A percentile compares a stretch with the other conserved stretches of the same genome.
These are phyloP conservation scores for Thomomys bottae DNA, from an alignment of 2,113 vertebrate genomes.

Conservation along the genomic window DNA sequence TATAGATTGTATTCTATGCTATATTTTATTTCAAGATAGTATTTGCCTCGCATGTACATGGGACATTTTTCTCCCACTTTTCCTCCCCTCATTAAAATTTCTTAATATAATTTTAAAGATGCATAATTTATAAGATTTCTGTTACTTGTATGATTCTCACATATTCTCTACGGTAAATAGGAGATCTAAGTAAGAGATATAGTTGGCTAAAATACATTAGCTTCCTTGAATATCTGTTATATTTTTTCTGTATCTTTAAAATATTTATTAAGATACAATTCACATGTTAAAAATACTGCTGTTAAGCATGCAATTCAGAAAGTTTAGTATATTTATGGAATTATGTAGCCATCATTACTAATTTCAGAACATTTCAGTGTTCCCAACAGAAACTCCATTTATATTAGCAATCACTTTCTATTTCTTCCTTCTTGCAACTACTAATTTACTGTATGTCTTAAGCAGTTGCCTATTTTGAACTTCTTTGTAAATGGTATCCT, in stretches of 20 bases:
- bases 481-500: neutral
- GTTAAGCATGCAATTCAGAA: neutral
- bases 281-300: neutral
- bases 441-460: neutral
- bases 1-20: neutral
- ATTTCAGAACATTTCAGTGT: neutral
- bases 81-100: neutral
- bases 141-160: slow-evolving; percentile 19
- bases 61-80: too few relatives aligned
- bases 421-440: neutral
- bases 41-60: neutral
- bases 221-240: neutral
- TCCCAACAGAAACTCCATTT: too few relatives aligned
- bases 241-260: neutral
- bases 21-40: neutral
- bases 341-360: neutral
- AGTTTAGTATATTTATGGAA: neutral
- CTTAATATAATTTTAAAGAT: slow-evolving; percentile 17
- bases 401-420: neutral
- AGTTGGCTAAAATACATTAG: neutral
- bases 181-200: slow-evolving; percentile 11
- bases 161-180: neutral
- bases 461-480: neutral
- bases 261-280: neutral
- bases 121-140: neutral